Evolutionary conservation across 1,140 invertebrate genomes (phyloP), one percentile per base, ranked within the genome.

Genomic region (Macrocentrus cingulum): DNA sequence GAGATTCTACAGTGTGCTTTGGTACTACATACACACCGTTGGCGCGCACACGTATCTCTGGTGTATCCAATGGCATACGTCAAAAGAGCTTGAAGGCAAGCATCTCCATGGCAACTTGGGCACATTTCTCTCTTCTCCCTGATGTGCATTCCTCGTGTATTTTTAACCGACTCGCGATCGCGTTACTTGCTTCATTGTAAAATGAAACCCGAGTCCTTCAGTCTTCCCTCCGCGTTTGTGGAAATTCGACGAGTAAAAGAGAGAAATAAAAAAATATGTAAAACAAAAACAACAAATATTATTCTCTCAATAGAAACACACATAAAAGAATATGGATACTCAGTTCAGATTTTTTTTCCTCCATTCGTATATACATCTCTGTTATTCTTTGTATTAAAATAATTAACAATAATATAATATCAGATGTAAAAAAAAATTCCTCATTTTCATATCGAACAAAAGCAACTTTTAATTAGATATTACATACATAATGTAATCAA

Each of bases 101-200:
- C 13, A 39, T 39, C 15, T 4, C 36, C 36, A 39, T 39, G 36
- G 13, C 36, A 39, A 39, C 36, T 8, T 39, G 36, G 4, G 36
- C 13, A 13, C 29, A 7, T 34, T 34, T 34, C 6, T 15, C 15
- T 5, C 36, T 39, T 2, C 13, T 39, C 36, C 36, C 36, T 11
- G 36, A n/a, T n/a, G 36, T 39, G 36, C 36, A 39, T 39, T 39
- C 36, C 36, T 39, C 36, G 36, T 39, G 36, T 39, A 39, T 39
- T 39, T 39, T 39, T 39, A 39, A 39, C 36, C 11, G 13, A 39
- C 36, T n/a, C 36, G 36, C n/a, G n/a, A n/a, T 39, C 13, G 36
- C 13, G 36, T 39, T 39, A 39, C 13, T 39, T 13, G 8, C 8
- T 11, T 39, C 36, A 39, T 39, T 39, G 36, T 39, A 39, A 39